Evolutionary conservation across 30 jellyfish, hydroid and myxozoan species (phyloP).

Genomic region (Nemopilema nomurai): DNA sequence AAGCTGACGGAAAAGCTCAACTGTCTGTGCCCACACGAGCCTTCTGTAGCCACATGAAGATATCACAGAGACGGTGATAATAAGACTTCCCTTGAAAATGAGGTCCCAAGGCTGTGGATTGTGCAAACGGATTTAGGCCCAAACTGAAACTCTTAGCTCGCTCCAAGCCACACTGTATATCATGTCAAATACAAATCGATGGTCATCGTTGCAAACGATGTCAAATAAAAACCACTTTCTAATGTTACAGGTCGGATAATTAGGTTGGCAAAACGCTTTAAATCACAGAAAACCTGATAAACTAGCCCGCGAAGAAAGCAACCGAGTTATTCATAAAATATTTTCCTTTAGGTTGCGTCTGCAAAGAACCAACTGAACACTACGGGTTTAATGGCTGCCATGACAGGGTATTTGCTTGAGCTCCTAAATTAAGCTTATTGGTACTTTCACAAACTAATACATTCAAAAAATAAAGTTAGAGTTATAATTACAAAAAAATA

Average conservation of each 20-base stretch:
- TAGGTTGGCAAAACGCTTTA: not conserved
- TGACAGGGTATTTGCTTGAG: not conserved
- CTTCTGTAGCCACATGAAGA: not conserved
- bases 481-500: no score
- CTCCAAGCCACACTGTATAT: not conserved
- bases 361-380: no score
- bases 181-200: not conserved
- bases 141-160: not conserved
- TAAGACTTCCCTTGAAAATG: not conserved
- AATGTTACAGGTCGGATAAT: not conserved
- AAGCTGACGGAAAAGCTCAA: not conserved
- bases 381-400: not conserved
- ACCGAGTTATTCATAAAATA: not conserved
- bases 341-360: no score
- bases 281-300: not conserved
- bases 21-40: not conserved
- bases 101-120: not conserved
- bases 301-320: not conserved
- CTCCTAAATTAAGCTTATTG: not conserved
- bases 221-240: not conserved
- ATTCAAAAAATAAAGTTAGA: no score
- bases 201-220: not conserved
- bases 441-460: not conserved
- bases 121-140: not conserved
- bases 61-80: not conserved